Percentiles rank a stretch among this genome's conserved stretches.
These are phyloP conservation scores for Autographa pulchrina DNA, from an alignment of 2,888 invertebrate genomes.

Conservation along the genomic window DNA sequence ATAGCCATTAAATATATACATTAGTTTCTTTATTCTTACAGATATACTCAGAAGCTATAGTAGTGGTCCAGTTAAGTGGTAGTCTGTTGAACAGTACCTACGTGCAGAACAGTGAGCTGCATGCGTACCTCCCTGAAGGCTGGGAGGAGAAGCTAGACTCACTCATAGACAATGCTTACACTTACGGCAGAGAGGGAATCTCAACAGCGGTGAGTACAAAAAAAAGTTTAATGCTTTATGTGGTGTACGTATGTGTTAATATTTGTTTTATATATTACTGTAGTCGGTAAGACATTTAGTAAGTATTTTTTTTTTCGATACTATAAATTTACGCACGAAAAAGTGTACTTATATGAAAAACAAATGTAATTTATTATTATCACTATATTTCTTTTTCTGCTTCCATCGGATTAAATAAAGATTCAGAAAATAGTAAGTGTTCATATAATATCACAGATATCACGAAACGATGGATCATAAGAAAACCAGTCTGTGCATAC, in stretches of 20 bases:
- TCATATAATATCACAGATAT: constrained; percentile 17
- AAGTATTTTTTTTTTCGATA: no score
- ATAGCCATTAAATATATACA: background rate
- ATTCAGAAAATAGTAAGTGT: constrained; percentile 60
- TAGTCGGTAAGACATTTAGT: background rate
- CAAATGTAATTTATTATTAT: constrained; percentile 19
- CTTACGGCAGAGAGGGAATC: constrained; percentile 97
- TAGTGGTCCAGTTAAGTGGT: constrained; percentile 96
- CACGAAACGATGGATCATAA: background rate
- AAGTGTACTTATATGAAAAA: background rate
- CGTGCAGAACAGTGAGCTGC: constrained; percentile 96
- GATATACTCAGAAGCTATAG: constrained; percentile 98
- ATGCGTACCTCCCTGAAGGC: constrained; percentile 95
- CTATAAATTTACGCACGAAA: background rate
- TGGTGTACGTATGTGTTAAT: background rate
- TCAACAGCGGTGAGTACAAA: constrained; percentile 92
- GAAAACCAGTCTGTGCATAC: background rate
- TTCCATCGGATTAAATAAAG: constrained; percentile 62
- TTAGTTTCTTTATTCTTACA: constrained; percentile 71
- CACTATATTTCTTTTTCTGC: constrained; percentile 54
- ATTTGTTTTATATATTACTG: no score
- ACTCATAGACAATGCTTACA: constrained; percentile 97
- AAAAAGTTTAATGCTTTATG: background rate
- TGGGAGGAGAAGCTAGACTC: constrained; percentile 96
- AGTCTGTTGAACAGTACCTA: constrained; percentile 96